A percentile compares a stretch with the other conserved stretches of the same genome.
These are phyloP conservation scores for Thaumatotibia leucotreta DNA, from an alignment of 1,140 invertebrate genomes.

Conservation along the genomic window DNA sequence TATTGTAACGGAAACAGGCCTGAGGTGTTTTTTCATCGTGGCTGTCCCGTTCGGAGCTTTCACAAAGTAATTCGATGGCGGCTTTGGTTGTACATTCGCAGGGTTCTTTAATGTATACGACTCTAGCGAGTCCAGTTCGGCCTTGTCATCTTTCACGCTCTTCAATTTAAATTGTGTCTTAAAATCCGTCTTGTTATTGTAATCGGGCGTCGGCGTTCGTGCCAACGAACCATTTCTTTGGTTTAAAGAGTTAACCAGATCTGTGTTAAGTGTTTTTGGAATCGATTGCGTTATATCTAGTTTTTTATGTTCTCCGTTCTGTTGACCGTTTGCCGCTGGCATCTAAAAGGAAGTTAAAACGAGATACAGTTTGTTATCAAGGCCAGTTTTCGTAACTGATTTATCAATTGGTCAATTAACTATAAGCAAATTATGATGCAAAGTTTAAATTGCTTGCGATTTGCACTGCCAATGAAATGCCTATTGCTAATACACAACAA, in stretches of 20 bases:
- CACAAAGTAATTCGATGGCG: constrained; percentile 82
- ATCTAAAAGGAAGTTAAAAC: constrained; percentile 44
- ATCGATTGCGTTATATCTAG: constrained; percentile 24
- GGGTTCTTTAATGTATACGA: constrained; percentile 83
- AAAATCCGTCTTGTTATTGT: constrained; percentile 66
- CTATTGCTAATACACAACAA: background rate
- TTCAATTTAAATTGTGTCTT: constrained; percentile 68
- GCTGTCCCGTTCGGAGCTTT: constrained; percentile 67
- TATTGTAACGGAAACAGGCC: constrained; percentile 80
- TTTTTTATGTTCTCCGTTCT: constrained; percentile 39
- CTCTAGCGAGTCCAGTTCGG: constrained; percentile 84
- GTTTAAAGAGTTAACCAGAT: constrained; percentile 38
- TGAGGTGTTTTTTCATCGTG: constrained; percentile 71
- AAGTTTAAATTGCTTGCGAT: background rate
- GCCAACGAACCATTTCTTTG: constrained; percentile 48
- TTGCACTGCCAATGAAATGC: constrained; percentile 4
- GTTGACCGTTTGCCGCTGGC: constrained; percentile 51
- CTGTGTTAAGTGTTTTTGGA: constrained; percentile 30
- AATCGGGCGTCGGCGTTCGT: constrained; percentile 81
- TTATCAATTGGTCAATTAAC: constrained; percentile 1
- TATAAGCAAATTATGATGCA: constrained; percentile 6
- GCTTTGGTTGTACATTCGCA: constrained; percentile 77
- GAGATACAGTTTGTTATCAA: constrained; percentile 7
- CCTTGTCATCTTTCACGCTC: constrained; percentile 66
- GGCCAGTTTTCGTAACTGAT: background rate